Conservation (phyloP, 2,888 invertebrate species). For the Hartigia nigra region DNA sequence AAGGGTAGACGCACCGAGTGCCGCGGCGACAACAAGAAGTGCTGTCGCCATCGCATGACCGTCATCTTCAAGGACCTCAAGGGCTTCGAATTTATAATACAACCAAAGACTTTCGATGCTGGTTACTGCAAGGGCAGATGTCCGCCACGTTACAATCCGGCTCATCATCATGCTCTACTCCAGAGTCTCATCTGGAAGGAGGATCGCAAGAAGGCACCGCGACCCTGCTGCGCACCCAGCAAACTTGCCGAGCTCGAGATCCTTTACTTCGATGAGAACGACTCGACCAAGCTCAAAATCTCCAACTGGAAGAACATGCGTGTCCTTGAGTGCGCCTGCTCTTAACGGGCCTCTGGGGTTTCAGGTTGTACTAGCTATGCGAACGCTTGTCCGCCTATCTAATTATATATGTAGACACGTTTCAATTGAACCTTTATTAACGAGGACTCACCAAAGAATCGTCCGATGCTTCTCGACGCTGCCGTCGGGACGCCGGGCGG, state of each 20-base stretch:
- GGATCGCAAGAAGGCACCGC: conserved; percentile 69
- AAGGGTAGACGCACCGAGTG: conserved; percentile 69
- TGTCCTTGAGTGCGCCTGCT: conserved; percentile 79
- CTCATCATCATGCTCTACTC: conserved; percentile 77
- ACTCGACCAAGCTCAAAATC: conserved; percentile 72
- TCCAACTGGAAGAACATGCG: conserved; percentile 79
- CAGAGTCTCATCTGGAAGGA: conserved; percentile 77
- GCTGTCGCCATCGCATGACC: conserved; percentile 76
- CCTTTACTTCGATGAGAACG: conserved; percentile 74
- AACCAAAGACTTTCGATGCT: conserved; percentile 78
- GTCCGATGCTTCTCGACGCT: conserved; percentile 27
- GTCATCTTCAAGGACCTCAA: conserved; percentile 75
- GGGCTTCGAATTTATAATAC: conserved; percentile 74
- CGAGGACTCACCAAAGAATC: conserved; percentile 47
- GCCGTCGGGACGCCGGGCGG: not conserved
- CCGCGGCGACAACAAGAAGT: conserved; percentile 69
- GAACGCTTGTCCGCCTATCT: not conserved
- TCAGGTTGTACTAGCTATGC: not conserved
- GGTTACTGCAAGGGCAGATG: conserved; percentile 79
- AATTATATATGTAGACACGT: not conserved
- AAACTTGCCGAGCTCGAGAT: conserved; percentile 75
- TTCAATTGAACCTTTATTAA: conserved; percentile 8
- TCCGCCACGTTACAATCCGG: conserved; percentile 76
- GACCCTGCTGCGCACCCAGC: conserved; percentile 78
- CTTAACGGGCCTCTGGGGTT: conserved; percentile 62